Evolutionary conservation across 2,797 vertebrate species (phyloP), one percentile per base, ranked within the genome.

Genomic region (Sebastiscus albofasciatus): DNA sequence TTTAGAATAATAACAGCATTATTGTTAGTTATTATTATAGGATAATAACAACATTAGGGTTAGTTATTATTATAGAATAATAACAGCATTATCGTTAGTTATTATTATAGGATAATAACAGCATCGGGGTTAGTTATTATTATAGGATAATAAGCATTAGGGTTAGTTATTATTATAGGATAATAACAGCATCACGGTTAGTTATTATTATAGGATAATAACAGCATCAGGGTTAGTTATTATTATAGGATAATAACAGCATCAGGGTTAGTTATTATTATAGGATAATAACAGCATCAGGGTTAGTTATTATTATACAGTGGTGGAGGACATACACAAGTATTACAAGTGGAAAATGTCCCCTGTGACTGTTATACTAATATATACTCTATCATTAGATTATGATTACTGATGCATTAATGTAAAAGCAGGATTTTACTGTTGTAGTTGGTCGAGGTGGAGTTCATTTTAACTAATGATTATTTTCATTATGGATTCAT

Each of bases 11-110:
- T n/a, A 33, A 4, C 10, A 33, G 36, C 12, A 39, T 13, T 0
- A 2, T 0, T 0, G 34, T 36, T 36, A 36, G 34, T 36, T 36
- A 36, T 34, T 34, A 34, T 36, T 39, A 33, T 12, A 12, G 59
- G 0, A 34, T 61, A 61, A 61, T n/a, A 33, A 12, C 5, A 33
- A 4, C 4, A 39, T 39, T 0, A 2, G 0, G 4, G 33, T 34
- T 34, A 34, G 33, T 36, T 36, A 36, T 11, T 31, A 31, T 31
- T 39, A 33, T 7, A 6, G 59, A 0, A 34, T 61, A 61, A 61
- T n/a, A 33, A 1, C 3, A 33, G 4, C 36, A 39, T 39, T 0
- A 2, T 1, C 1, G 34, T 36, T 36, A 36, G 34, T 27, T 27
- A 27, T 36, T 36, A 36, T 36, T 36, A 31, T 11, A 10, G 59